These are phyloP conservation scores for Apotomis turbidana DNA, from an alignment of 2,888 invertebrate species.

Conservation along the genomic window DNA sequence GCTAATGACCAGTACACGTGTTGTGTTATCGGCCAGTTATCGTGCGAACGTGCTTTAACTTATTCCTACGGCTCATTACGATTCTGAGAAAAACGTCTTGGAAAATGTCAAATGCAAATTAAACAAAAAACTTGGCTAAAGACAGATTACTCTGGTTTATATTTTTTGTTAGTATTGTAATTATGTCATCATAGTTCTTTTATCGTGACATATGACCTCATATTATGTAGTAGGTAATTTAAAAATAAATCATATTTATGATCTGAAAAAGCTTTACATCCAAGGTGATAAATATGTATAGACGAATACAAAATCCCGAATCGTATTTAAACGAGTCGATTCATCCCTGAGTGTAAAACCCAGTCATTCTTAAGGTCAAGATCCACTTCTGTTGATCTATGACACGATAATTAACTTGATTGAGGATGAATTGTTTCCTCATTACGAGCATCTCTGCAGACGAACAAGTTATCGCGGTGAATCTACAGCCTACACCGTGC, in stretches of 20 bases:
- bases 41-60: slow-evolving; percentile 25
- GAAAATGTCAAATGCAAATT: slow-evolving; percentile 6
- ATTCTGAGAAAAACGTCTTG: neutral
- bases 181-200: neutral
- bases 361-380: slow-evolving; percentile 13
- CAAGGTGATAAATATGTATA: no score
- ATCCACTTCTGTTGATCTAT: slow-evolving; percentile 13
- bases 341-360: neutral
- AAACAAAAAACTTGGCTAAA: neutral
- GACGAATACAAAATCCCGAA: no score
- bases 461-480: slow-evolving; percentile 46
- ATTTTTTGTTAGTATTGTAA: slow-evolving; percentile 1
- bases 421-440: slow-evolving; percentile 48
- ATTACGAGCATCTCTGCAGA: slow-evolving; percentile 43
- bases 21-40: slow-evolving; percentile 22
- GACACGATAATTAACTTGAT: slow-evolving; percentile 36
- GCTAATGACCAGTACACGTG: slow-evolving; percentile 9
- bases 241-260: no score
- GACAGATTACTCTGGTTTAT: no score
- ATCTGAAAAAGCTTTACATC: no score
- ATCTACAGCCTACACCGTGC: slow-evolving; percentile 66
- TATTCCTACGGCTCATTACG: neutral
- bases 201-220: no score
- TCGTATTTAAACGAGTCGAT: no score
- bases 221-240: no score